Base-by-base conservation (phyloP, 2,797 vertebrate species). In the Threskiornis aethiopicus region DNA sequence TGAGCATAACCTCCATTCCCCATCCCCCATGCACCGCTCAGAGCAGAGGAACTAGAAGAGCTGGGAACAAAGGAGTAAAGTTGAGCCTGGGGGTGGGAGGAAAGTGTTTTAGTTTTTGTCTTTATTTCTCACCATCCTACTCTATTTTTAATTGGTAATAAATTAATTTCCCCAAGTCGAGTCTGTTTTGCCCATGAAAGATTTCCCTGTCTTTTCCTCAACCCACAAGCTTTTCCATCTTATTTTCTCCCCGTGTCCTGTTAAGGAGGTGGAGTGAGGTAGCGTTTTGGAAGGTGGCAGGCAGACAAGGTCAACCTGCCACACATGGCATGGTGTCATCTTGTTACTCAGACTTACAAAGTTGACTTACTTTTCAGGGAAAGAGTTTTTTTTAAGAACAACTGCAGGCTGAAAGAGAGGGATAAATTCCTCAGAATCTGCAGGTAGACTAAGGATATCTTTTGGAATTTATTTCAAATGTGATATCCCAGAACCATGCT, bases 21-120 rank as follows among this genome's bases (percentile, higher is more conserved):
- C 6, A 31, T 42, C 11, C 17, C 5, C 15, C 8, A 10, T 47
- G 1, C 1, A 1, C 41, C 25, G 5, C 16, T 57, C 17, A 46
- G 17, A 71, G 17, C 9, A 61, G 5, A 14, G 16, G 6, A 33
- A 8, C 37, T 17, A 35, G 54, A 52, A 67, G 16, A 49, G 19
- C 5, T 93, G 41, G 8, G 25, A 58, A 44, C 2, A 2, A 55
- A 70, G 22, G 4, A 69, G 20, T 9, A 51, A 78, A 73, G 6
- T 1, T 51, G 14, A 84, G 25, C 41, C 39, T 58, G 7, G 31
- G 26, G 19, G 14, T n/a, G 16, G 5, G 7, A 70, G 47, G n/a
- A 79, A 57, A 3, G 5, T n/a, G 5, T 41, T 87, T 55, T 54
- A 29, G 11, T 35, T 37, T 58, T 25, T 24, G 15, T 35, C 55